Conservation (phyloP, 30 jellyfish, hydroid and myxozoan species). For the Nemopilema nomurai region DNA sequence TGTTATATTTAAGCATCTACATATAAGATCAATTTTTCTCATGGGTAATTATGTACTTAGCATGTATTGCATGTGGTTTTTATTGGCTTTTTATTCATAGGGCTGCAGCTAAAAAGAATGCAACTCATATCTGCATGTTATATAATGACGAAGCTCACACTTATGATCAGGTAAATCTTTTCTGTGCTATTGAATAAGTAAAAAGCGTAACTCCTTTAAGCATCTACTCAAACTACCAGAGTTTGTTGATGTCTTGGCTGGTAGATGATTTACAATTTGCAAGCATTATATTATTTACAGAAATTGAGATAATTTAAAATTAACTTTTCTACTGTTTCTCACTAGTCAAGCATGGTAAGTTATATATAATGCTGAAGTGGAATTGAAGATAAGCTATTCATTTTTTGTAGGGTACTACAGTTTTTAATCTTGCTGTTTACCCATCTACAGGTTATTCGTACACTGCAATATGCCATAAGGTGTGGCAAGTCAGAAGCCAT, state of each 20-base stretch:
- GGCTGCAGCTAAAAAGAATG: constrained; percentile 12
- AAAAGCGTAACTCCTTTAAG: not conserved
- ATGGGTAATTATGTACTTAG: no score
- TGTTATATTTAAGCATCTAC: no score
- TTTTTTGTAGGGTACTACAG: no score
- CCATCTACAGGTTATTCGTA: constrained; percentile 68
- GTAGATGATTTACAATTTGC: no score
- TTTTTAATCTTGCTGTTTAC: no score
- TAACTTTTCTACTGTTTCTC: not conserved
- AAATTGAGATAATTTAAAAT: not conserved
- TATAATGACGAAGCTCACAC: constrained; percentile 96
- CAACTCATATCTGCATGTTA: constrained; percentile 61
- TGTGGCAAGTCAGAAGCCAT: constrained; percentile 72
- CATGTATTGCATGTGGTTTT: no score
- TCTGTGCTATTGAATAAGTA: not conserved
- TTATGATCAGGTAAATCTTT: constrained; percentile 84
- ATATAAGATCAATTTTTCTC: no score
- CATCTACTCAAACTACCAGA: no score
- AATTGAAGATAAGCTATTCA: not conserved
- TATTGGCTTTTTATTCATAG: not conserved
- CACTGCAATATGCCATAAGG: constrained; percentile 65
- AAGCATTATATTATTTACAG: no score
- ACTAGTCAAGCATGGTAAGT: no score
- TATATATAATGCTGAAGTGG: not conserved
- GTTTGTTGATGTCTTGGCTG: no score